Evolutionary conservation across 1,140 invertebrate species (phyloP), one percentile per base, ranked within the genome.

Genomic region (Anagrus nilaparvatae): DNA sequence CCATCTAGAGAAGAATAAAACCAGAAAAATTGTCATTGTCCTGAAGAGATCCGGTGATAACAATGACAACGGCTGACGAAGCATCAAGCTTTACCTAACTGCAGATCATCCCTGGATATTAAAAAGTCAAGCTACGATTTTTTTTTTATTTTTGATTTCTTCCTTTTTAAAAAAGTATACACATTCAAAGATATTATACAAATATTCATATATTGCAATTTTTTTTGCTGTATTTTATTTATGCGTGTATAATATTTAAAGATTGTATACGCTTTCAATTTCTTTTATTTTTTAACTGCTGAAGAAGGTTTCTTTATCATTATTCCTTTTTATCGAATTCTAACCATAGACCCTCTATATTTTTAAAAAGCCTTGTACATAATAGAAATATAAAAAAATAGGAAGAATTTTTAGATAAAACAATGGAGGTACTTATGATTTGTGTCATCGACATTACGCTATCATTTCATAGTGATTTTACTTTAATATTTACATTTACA

Each of bases 31-130:
- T 61, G 59, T 65, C 60, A 63, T 64, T 61, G 59, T 61, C 55
- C 61, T 58, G 59, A 60, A 63, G 55, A 65, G 60, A 57, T 61
- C 60, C 60, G 58, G 52, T 55, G 52, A 61, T 60, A 65, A 64
- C 61, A 65, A 65, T 65, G 60, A 65, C 61, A 59, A 59, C 55
- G 55, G 58, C 61, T 65, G 63, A 63, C 61, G 56, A 54, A 59
- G 61, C 61, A 51, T 56, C 53, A n/a, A n/a, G n/a, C n/a, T n/a
- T n/a, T 52, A 52, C 34, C 50, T 52, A 52, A 52, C 53, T 61
- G 52, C 60, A 61, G 62, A 65, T 65, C 60, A 65, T 65, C 62
- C 61, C 60, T 60, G 54, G 60, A 62, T 65, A 65, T 63, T 65
- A 65, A 65, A 63, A 65, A 65, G 62, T 61, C 57, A 31, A 17